Evolutionary conservation across 2,888 invertebrate species (phyloP).

Genomic region (Leptinotarsa juncta): DNA sequence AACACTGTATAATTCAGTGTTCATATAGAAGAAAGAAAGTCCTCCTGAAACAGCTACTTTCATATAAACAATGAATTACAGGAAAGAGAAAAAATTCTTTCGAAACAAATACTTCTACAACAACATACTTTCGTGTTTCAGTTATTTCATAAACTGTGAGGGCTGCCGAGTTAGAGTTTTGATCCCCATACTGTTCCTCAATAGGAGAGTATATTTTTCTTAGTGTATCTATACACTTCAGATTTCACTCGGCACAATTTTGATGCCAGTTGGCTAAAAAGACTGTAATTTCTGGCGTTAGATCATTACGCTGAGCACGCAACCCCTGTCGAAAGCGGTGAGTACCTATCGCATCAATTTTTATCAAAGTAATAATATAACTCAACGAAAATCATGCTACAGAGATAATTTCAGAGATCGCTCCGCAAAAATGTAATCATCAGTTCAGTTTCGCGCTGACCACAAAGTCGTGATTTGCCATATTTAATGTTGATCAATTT

Average conservation of each 20-base stretch:
- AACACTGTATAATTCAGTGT: too few relatives aligned
- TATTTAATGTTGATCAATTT: conserved; percentile 27
- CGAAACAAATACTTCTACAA: too few relatives aligned
- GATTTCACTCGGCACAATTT: conserved; percentile 10
- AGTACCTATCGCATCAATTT: conserved; percentile 19
- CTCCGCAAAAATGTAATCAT: conserved; percentile 30
- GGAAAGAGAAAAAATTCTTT: too few relatives aligned
- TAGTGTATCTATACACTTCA: not conserved
- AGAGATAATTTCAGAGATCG: conserved; percentile 21
- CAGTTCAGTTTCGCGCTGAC: conserved; percentile 14
- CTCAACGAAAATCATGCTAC: conserved; percentile 20
- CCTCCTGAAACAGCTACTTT: too few relatives aligned
- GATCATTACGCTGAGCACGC: conserved; percentile 15
- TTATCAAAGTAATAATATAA: conserved; percentile 23
- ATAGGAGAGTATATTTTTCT: conserved; percentile 1
- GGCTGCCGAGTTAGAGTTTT: too few relatives aligned
- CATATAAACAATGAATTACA: too few relatives aligned
- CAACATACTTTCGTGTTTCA: too few relatives aligned
- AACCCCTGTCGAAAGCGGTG: conserved; percentile 22
- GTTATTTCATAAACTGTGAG: too few relatives aligned
- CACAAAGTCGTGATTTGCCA: conserved; percentile 26
- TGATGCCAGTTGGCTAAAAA: conserved; percentile 17
- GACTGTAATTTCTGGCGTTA: conserved; percentile 17
- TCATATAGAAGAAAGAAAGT: too few relatives aligned
- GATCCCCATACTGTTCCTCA: not conserved